Base-by-base conservation (phyloP, 2,888 invertebrate species). In the Fissipunctia ypsillon region DNA sequence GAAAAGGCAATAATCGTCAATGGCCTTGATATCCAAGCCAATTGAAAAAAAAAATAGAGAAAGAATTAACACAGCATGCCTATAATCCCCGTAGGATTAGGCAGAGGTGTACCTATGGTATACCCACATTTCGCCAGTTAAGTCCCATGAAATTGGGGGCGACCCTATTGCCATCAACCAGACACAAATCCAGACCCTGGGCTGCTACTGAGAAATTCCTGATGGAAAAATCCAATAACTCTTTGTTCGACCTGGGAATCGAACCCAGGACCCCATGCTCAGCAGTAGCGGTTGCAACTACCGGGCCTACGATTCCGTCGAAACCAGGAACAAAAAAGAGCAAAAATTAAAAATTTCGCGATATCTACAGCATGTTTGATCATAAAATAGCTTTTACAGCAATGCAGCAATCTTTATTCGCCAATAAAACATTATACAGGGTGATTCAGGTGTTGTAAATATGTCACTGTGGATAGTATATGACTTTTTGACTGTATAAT, bases 301-400 rank as follows among this genome's bases (percentile, higher is more conserved):
- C 6, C 6, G 2, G 3, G 35, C 59, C 4, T 16, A 59, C 9
- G 28, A 54, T 54, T 54, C 16, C 28, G 28, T 19, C 16, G 16
- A n/a, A 0, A 9, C 19, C 4, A n/a, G 10, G 16, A 25, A 25
- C 1, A 72, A 48, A 9, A 48, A n/a, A 25, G 19, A 31, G 19
- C 3, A 54, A 25, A 50, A 16, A 52, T 12, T 19, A 10, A 67
- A 43, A 25, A 35, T 38, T 61, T 65, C 43, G 19, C 54, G n/a
- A 35, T 48, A 43, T 45, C 54, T 61, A 59, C 31, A 59, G 31
- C 71, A 66, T 71, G 61, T 63, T 83, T 68, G 64, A 69, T 67
- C 75, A 78, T 79, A 75, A 83, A 83, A 68, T 66, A 54, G 41
- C 65, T 80, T 83, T 80, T 83, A 82, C 61, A 83, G 83, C 81